Evolutionary conservation across 2,797 vertebrate genomes (phyloP), one percentile per base, ranked within the genome.

Genomic region (Myripristis jacobus): DNA sequence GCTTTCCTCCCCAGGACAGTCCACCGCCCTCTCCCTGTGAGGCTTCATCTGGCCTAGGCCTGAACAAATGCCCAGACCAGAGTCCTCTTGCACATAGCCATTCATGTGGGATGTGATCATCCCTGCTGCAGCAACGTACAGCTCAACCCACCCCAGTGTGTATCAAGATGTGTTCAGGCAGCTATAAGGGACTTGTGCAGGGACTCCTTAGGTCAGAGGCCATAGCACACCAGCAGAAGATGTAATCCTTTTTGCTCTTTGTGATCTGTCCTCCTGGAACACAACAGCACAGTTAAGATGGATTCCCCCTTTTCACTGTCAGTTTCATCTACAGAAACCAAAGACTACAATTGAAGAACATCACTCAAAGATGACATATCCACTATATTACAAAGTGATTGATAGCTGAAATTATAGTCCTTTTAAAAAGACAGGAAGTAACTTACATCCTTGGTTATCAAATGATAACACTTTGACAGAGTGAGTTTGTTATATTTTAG

Each of bases 91-190:
- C 73, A 95, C 92, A 85, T 95, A 96, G 79, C 96, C 96, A 66
- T 98, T 98, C 92, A 96, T 96, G 85, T 96, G 94, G 74, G 94
- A 95, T 46, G 95, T 96, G 91, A 97, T 97, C 96, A 97, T 98
- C 91, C 79, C 84, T 81, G 79, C 75, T 68, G 77, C 68, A 52
- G 77, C 56, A 8, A 73, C n/a, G 31, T 25, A 57, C 58, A 25
- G 70, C 62, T 77, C 62, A 63, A 79, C 83, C 71, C 59, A 73
- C 53, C 74, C 50, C 73, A 34, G 77, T 6, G 71, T 87, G 82
- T 75, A 50, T 75, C 56, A 64, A 82, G 71, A 71, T 73, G 70
- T 59, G 62, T 53, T 58, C 1, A 19, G 38, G 54, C 1, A 31
- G 67, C 77, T 85, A 85, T 1, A 53, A 85, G 31, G 61, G 66